These are phyloP conservation scores for Esox masquinongy DNA, from an alignment of 2,797 vertebrate genomes.

Conservation along the genomic window DNA sequence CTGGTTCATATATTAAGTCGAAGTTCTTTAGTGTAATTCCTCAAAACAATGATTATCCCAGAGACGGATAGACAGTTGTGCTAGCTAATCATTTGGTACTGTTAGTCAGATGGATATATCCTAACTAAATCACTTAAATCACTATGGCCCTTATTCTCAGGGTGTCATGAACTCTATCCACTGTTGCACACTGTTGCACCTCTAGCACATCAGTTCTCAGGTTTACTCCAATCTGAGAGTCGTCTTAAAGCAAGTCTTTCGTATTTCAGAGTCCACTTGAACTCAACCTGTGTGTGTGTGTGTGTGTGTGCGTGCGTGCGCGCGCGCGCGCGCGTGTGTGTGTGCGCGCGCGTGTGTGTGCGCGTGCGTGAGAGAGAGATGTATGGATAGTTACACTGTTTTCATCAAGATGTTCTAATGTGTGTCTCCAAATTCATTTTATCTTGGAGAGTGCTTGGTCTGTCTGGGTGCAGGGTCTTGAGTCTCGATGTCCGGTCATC, in stretches of 20 bases:
- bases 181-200: neutral
- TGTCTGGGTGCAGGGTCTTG: neutral
- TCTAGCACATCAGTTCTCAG: conserved; percentile 30
- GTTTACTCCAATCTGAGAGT: conserved; percentile 28
- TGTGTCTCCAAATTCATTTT: neutral
- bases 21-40: neutral
- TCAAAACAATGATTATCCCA: neutral
- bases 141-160: conserved; percentile 9
- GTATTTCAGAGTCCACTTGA: conserved; percentile 14
- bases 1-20: neutral
- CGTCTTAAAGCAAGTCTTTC: conserved; percentile 4
- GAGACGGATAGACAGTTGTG: neutral
- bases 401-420: conserved; percentile 4
- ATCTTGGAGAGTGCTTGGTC: neutral
- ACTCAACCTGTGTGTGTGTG: neutral
- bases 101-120: neutral
- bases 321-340: too few species aligned
- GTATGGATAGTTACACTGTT: conserved; percentile 16
- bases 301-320: neutral
- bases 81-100: neutral
- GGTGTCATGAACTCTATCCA: conserved; percentile 5
- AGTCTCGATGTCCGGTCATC: neutral
- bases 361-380: too few species aligned
- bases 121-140: neutral
- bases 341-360: neutral